Evolutionary conservation across 1,140 invertebrate species (phyloP).

Genomic region (Drosophila sucinea): DNA sequence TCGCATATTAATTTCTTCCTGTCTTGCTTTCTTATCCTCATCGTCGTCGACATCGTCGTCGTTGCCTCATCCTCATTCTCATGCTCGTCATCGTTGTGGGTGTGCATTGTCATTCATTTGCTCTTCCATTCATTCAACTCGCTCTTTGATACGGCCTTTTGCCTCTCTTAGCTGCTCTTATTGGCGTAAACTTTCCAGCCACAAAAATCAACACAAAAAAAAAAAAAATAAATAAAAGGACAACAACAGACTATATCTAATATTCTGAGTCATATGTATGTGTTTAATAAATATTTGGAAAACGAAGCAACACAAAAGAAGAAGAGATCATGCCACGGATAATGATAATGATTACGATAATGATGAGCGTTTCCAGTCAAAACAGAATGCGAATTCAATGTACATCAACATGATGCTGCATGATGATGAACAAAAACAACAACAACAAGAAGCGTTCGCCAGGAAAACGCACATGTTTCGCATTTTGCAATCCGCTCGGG

Average conservation of each 20-base stretch:
- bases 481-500: constrained; percentile 36
- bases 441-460: constrained; percentile 21
- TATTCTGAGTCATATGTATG: constrained; percentile 57
- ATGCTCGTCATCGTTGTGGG: constrained; percentile 39
- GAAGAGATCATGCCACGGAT: neutral
- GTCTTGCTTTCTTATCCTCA: constrained; percentile 64
- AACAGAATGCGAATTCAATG: constrained; percentile 31
- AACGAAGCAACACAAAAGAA: constrained; percentile 24
- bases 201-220: constrained; percentile 17
- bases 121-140: constrained; percentile 1
- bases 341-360: constrained; percentile 32
- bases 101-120: constrained; percentile 13
- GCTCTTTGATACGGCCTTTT: constrained; percentile 25
- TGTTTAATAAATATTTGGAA: constrained; percentile 67
- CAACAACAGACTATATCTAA: neutral
- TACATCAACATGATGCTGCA: neutral
- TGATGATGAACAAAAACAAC: constrained; percentile 8
- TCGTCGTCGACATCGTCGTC: constrained; percentile 17
- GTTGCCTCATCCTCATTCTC: constrained; percentile 33
- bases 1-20: constrained; percentile 81
- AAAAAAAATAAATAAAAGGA: neutral
- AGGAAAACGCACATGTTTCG: constrained; percentile 59
- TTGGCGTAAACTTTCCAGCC: constrained; percentile 70
- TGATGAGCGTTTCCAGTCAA: constrained; percentile 69
- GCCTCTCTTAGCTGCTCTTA: constrained; percentile 69